Evolutionary conservation across 2,888 invertebrate species (phyloP), one percentile per base, ranked within the genome.

Genomic region (Athalia circularis): DNA sequence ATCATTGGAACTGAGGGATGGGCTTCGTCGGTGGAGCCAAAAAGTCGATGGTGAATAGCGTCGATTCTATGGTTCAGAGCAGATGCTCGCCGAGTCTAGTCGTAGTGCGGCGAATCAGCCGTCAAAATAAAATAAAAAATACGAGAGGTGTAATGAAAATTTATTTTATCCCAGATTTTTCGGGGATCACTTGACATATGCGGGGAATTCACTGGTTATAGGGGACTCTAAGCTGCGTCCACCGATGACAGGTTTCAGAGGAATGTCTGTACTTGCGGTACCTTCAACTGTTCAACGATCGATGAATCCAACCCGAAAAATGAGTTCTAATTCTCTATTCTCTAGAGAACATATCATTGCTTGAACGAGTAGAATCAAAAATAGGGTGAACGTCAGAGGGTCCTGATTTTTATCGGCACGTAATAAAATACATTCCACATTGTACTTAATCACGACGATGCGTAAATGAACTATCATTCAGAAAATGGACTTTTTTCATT

Each of bases 111-210:
- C 62, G 77, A 77, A 77, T 77, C 77, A 62, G n/a, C 59, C 52
- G 77, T 77, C 77, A 77, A 77, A 72, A 72, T 72, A 72, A 15
- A 13, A 72, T 72, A 72, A 72, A 72, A 72, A 77, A 77, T 59
- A 77, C 70, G 13, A 59, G 61, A 43, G 59, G 70, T 68, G 70
- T 77, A 77, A 72, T 77, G 68, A 77, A 72, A 77, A 77, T 72
- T 77, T 72, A 77, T 77, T 77, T 77, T 70, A 77, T 77, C 77
- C 70, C 57, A 15, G 48, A 57, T 47, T 59, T 45, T 15, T 15
- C n/a, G 59, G 57, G 77, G 54, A 67, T 77, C 47, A 15, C 13
- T 57, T 45, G 15, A 59, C 15, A 64, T 65, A 29, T 57, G 47
- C 50, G 65, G 5, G 54, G n/a, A 77, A 47, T 65, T 57, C 47